Percentiles rank a stretch among this genome's conserved stretches.
Evolutionary conservation across 2,888 invertebrate species (phyloP).

Genomic region (Crossocerus cetratus): DNA sequence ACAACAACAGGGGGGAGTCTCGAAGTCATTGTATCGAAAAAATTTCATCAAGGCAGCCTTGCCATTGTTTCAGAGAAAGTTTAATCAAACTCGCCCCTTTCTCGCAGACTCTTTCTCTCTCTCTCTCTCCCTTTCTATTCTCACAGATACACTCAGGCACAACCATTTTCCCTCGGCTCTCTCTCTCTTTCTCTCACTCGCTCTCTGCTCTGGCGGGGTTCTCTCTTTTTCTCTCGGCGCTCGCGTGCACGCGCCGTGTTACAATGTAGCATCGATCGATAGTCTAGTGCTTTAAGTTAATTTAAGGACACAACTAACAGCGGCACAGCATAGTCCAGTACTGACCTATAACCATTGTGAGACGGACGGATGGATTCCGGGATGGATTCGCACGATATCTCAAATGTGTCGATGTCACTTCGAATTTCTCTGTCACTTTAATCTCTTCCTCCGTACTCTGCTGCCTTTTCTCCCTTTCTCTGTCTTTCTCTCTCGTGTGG

Average conservation of each 20-base stretch:
- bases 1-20: too few species aligned
- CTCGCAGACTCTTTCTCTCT: background rate
- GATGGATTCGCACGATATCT: conserved; percentile 50
- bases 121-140: conserved; percentile 1
- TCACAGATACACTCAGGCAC: too few species aligned
- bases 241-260: conserved; percentile 44
- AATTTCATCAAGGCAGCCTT: too few species aligned
- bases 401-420: conserved; percentile 23
- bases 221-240: conserved; percentile 22
- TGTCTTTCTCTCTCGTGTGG: conserved; percentile 31
- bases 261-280: conserved; percentile 50
- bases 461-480: conserved; percentile 25
- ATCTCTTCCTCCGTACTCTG: background rate
- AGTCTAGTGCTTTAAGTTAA: conserved; percentile 58
- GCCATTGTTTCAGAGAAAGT: too few species aligned
- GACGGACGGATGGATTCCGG: conserved; percentile 74
- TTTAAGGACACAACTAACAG: conserved; percentile 69
- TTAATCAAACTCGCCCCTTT: background rate
- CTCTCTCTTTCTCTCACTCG: conserved; percentile 6
- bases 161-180: background rate
- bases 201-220: conserved; percentile 10
- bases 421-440: conserved; percentile 19
- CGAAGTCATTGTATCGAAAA: too few species aligned
- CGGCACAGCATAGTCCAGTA: conserved; percentile 76
- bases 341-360: conserved; percentile 76